Evolutionary conservation across 1,140 invertebrate species (phyloP).

Genomic region (Melitaea cinxia): DNA sequence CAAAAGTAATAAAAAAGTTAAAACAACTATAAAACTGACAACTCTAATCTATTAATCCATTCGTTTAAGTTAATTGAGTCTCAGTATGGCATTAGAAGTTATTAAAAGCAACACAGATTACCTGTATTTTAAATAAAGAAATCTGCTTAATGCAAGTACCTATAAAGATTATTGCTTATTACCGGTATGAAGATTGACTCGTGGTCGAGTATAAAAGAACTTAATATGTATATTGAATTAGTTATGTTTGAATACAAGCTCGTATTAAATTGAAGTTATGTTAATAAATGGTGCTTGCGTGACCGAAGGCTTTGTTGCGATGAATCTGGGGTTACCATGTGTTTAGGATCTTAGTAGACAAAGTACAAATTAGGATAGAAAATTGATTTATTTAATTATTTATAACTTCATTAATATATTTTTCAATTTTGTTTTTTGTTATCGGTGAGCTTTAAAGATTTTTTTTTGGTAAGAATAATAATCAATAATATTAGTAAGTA

Average conservation of each 20-base stretch:
- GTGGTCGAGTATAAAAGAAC: conserved; percentile 17
- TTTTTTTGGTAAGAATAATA: too few relatives aligned
- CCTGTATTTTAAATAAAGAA: conserved; percentile 2
- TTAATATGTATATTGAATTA: conserved; percentile 19
- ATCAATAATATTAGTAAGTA: too few relatives aligned
- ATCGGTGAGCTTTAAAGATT: too few relatives aligned
- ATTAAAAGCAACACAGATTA: background rate
- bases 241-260: conserved; percentile 13
- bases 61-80: background rate
- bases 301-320: conserved; percentile 27
- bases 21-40: background rate
- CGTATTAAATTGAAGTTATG: conserved; percentile 31
- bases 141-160: background rate
- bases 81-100: background rate
- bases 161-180: background rate
- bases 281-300: conserved; percentile 29
- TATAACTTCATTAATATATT: too few relatives aligned
- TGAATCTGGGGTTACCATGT: conserved; percentile 21
- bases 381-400: too few relatives aligned
- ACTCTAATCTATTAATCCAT: background rate
- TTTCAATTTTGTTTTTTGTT: too few relatives aligned
- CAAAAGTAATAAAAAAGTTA: background rate
- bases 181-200: conserved; percentile 13
- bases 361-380: background rate
- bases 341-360: conserved; percentile 6